These are phyloP conservation scores for Microcebus murinus DNA, from an alignment of 2,113 vertebrate genomes.

Conservation along the genomic window DNA sequence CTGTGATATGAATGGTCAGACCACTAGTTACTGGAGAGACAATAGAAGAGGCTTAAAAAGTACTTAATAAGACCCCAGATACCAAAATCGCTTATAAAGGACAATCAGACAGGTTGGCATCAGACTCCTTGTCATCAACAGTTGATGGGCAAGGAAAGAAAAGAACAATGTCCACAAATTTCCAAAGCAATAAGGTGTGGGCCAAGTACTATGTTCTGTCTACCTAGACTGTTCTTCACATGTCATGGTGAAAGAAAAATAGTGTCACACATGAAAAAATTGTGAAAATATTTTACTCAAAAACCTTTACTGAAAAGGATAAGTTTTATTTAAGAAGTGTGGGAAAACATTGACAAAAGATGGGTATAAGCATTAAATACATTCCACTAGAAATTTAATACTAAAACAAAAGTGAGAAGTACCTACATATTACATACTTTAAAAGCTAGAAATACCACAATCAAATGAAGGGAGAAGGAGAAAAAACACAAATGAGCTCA, in stretches of 20 bases:
- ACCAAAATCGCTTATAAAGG: not conserved
- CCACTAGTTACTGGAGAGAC: not conserved
- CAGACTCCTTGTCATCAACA: not conserved
- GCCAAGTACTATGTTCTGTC: not conserved
- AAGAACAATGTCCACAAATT: not conserved
- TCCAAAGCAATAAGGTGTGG: not conserved
- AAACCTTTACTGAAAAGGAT: not conserved
- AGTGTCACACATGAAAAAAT: not conserved
- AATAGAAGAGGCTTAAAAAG: not conserved
- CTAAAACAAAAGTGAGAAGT: not conserved
- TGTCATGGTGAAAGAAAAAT: not conserved
- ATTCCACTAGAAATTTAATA: slow-evolving; percentile 16
- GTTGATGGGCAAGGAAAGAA: not conserved
- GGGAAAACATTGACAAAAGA: not conserved
- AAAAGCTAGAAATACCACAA: not conserved
- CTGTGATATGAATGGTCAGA: not conserved
- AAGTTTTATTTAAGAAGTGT: not conserved
- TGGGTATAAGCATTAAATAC: not conserved
- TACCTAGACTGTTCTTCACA: not conserved
- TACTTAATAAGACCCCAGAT: not conserved
- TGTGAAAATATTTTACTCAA: not conserved
- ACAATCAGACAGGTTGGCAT: not conserved
- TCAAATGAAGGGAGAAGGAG: not conserved
- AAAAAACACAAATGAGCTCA: not conserved
- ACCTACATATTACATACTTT: not conserved